A percentile compares a stretch with the other conserved stretches of the same genome.
Evolutionary conservation across 2,888 invertebrate genomes (phyloP).

Genomic region (Drosophila villosipedis): DNA sequence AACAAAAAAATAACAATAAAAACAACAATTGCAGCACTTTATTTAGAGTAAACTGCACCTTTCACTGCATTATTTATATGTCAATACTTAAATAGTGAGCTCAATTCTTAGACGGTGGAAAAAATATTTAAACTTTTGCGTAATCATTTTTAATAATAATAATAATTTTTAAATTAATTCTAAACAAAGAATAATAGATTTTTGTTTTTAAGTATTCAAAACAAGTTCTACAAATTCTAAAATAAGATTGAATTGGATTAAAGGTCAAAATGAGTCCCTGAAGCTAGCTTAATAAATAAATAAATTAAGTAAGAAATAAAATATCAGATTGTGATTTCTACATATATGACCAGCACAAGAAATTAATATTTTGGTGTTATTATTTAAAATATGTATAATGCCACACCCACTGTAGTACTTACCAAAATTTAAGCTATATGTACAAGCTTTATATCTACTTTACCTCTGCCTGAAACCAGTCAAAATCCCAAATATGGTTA

Average conservation of each 20-base stretch:
- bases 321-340: not conserved
- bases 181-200: not conserved
- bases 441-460: too few relatives aligned
- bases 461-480: not conserved
- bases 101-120: not conserved
- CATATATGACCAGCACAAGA: not conserved
- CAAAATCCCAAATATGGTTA: slow-evolving; percentile 2
- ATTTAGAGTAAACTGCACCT: slow-evolving; percentile 3
- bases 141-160: not conserved
- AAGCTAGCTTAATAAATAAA: not conserved
- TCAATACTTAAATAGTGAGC: not conserved
- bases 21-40: slow-evolving; percentile 14
- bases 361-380: too few relatives aligned
- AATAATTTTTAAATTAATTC: not conserved
- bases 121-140: not conserved
- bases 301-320: not conserved
- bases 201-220: not conserved
- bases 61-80: not conserved
- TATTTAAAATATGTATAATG: not conserved
- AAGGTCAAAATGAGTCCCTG: not conserved
- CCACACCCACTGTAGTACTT: not conserved
- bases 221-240: not conserved
- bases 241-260: not conserved
- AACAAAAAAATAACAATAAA: slow-evolving; percentile 17
- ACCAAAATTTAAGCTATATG: not conserved